Evolutionary conservation across 1,140 invertebrate genomes (phyloP).

Genomic region (Solenopsis invicta): DNA sequence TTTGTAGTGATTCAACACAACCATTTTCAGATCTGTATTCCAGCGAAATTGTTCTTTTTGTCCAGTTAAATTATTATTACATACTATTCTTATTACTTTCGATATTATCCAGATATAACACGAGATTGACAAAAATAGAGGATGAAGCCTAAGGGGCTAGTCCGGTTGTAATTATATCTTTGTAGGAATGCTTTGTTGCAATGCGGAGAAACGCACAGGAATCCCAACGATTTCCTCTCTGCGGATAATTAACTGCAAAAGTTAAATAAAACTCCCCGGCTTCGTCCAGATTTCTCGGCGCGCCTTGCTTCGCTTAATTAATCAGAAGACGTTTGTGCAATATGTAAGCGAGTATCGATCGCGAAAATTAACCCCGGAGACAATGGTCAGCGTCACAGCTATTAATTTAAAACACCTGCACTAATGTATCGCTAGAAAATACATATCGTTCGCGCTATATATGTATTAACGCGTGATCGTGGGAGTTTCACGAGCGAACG

Average conservation of each 20-base stretch:
- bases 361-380: neutral
- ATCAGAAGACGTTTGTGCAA: neutral
- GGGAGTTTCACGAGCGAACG: conserved; percentile 53
- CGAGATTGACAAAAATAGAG: conserved; percentile 4
- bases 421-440: conserved; percentile 37
- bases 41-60: too few relatives aligned
- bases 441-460: neutral
- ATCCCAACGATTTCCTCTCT: conserved; percentile 30
- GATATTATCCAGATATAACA: neutral
- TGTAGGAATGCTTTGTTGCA: conserved; percentile 37
- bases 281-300: neutral
- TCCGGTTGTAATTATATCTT: conserved; percentile 22
- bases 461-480: conserved; percentile 38
- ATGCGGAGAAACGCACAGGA: conserved; percentile 22
- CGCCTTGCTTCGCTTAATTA: conserved; percentile 4
- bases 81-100: too few relatives aligned
- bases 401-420: conserved; percentile 39
- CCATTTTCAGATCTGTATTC: too few relatives aligned
- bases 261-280: conserved; percentile 25
- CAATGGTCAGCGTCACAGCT: neutral
- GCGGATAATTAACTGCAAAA: conserved; percentile 57
- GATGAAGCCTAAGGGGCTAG: neutral
- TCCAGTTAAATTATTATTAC: too few relatives aligned
- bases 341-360: neutral
- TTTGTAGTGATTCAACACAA: too few relatives aligned